These are phyloP conservation scores for Yponomeuta cagnagella DNA, from an alignment of 2,888 invertebrate species.

Conservation along the genomic window DNA sequence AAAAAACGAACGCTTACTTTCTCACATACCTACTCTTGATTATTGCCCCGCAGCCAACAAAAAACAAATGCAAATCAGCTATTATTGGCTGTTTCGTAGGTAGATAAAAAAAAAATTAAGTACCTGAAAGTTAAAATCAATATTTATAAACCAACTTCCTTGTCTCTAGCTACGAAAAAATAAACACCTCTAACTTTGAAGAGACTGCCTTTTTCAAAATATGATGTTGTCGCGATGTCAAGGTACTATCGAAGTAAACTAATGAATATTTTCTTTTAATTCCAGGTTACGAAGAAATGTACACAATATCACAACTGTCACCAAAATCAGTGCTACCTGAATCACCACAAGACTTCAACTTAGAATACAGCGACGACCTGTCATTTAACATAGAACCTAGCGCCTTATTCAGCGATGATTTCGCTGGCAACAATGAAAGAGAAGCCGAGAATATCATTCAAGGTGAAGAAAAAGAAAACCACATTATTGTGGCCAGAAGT, in stretches of 20 bases:
- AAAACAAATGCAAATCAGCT: too few relatives aligned
- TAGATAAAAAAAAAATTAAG: too few relatives aligned
- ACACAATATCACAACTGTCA: conserved; percentile 81
- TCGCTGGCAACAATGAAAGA: conserved; percentile 27
- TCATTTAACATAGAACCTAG: conserved; percentile 63
- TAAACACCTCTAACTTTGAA: too few relatives aligned
- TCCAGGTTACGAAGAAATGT: conserved; percentile 73
- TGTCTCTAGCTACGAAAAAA: too few relatives aligned
- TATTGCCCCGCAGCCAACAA: too few relatives aligned
- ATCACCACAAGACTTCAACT: conserved; percentile 29
- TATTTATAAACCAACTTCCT: too few relatives aligned
- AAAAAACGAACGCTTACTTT: too few relatives aligned
- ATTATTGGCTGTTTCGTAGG: too few relatives aligned
- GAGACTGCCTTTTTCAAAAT: too few relatives aligned
- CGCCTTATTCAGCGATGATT: conserved; percentile 37
- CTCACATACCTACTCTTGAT: too few relatives aligned
- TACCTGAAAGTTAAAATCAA: too few relatives aligned
- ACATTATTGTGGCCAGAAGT: conserved; percentile 69
- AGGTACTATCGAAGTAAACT: background rate
- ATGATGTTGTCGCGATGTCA: too few relatives aligned
- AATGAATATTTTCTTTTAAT: conserved; percentile 27
- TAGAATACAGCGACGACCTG: conserved; percentile 40
- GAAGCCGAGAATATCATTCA: conserved; percentile 27
- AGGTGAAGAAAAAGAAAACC: conserved; percentile 45
- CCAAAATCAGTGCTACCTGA: conserved; percentile 75